phyloP scores from a whole-genome alignment of 2,113 vertebrate genomes.

The Rhea americana region DNA sequence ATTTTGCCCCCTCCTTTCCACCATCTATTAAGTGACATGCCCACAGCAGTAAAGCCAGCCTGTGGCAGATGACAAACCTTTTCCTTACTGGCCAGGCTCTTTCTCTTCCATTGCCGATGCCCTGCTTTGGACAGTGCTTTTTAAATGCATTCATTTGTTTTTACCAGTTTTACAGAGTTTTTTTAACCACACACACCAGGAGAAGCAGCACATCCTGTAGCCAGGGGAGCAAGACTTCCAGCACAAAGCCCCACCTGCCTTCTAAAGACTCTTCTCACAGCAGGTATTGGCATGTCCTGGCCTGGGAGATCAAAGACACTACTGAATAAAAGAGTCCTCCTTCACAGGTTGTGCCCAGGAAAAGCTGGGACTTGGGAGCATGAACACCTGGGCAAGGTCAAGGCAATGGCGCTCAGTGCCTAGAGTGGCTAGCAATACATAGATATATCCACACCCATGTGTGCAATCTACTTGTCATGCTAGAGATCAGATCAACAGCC shows the following conservation, averaged over 20 bases:
- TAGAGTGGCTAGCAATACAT: accelerated
- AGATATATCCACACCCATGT: background rate
- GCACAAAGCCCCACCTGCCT: background rate
- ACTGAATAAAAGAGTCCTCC: background rate
- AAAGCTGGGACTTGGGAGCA: background rate
- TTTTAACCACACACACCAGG: background rate
- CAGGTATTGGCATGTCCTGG: background rate
- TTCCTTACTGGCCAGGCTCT: background rate
- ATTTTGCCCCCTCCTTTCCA: background rate
- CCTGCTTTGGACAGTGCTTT: background rate
- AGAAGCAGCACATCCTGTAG: background rate
- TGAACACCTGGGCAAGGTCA: background rate
- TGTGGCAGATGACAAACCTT: background rate
- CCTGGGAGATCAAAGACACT: background rate
- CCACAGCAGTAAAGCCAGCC: background rate
- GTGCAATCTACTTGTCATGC: background rate
- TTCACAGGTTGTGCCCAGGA: background rate
- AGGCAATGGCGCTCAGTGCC: background rate
- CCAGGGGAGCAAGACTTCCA: background rate
- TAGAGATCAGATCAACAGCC: background rate
- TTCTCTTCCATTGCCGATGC: background rate
- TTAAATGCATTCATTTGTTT: accelerated
- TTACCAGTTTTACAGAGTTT: background rate
- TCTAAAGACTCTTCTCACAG: background rate
- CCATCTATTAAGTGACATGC: background rate